Conservation (phyloP, 2,888 invertebrate species). For the Archips crataeganus region DNA sequence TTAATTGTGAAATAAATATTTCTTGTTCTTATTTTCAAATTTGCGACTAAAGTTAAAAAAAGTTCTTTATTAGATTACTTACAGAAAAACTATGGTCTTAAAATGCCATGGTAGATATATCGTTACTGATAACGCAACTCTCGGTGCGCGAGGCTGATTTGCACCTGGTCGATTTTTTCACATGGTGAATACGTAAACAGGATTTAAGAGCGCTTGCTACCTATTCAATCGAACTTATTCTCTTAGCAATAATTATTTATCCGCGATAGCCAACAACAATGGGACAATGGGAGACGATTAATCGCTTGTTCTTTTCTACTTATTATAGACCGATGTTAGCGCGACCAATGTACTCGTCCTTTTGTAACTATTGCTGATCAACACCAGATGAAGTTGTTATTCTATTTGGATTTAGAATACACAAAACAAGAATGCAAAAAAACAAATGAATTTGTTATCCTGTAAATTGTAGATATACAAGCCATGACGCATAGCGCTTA, state of each 20-base stretch:
- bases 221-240: constrained; percentile 16
- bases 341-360: background rate
- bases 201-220: background rate
- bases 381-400: background rate
- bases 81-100: too few relatives aligned
- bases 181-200: background rate
- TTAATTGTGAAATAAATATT: too few relatives aligned
- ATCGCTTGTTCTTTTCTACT: constrained; percentile 41
- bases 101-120: too few relatives aligned
- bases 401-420: background rate
- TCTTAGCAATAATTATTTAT: constrained; percentile 21
- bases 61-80: too few relatives aligned
- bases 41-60: too few relatives aligned
- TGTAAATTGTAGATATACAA: background rate
- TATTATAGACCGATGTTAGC: constrained; percentile 13
- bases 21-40: too few relatives aligned
- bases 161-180: background rate
- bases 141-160: too few relatives aligned
- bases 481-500: constrained; percentile 18
- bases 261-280: constrained; percentile 39
- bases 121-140: too few relatives aligned
- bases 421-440: background rate
- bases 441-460: background rate
- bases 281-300: constrained; percentile 43
- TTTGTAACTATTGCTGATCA: background rate